These are phyloP conservation scores for Jacana jacana DNA, from an alignment of 2,113 vertebrate genomes.

Conservation along the genomic window DNA sequence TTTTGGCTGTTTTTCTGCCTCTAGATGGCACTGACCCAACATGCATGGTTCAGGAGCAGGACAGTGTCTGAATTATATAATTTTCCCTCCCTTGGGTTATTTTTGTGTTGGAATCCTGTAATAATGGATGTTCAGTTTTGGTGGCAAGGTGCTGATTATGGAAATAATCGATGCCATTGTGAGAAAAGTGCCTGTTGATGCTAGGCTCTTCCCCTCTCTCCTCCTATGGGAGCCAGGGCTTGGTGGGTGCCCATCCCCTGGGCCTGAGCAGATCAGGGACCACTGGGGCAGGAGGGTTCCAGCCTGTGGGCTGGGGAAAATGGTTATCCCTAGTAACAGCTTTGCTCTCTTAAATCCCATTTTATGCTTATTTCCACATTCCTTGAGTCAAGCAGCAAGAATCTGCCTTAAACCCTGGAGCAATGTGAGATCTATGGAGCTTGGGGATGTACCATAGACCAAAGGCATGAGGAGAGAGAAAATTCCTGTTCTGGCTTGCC, in stretches of 20 bases:
- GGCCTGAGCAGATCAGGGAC: neutral
- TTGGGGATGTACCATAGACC: neutral
- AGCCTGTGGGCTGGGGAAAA: neutral
- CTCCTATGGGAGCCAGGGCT: neutral
- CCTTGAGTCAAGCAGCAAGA: constrained; percentile 14
- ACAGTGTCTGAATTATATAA: neutral
- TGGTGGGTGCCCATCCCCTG: too few relatives aligned
- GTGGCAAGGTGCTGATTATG: constrained; percentile 35
- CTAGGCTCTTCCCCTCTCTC: neutral
- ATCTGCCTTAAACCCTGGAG: constrained; percentile 4
- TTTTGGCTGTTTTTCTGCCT: neutral
- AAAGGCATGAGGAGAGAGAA: neutral
- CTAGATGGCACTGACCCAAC: constrained; percentile 68
- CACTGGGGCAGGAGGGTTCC: neutral
- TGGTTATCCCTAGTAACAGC: neutral
- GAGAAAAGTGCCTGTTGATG: neutral
- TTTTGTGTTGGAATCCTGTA: constrained; percentile 50
- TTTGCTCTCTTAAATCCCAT: constrained; percentile 38
- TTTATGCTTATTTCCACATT: constrained; percentile 36
- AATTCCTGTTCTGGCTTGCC: neutral
- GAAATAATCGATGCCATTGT: constrained; percentile 44
- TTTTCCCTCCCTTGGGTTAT: neutral
- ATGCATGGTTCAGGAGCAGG: neutral
- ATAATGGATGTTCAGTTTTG: constrained; percentile 57
- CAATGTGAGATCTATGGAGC: neutral